Evolutionary conservation across 1,140 invertebrate species (phyloP).

Genomic region (Rhynchophorus ferrugineus): DNA sequence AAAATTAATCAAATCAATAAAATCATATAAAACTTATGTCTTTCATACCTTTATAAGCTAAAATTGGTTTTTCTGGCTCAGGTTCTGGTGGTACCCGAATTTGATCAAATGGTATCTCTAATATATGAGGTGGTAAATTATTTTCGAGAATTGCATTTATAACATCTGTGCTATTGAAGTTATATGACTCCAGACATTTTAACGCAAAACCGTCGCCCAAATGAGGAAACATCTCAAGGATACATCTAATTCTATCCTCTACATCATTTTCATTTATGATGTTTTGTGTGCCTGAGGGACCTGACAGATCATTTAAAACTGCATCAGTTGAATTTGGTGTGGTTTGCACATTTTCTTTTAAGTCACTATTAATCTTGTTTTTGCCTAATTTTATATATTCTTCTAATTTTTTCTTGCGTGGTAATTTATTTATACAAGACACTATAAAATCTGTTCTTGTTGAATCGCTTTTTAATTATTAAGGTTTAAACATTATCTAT

Average conservation of each 20-base stretch:
- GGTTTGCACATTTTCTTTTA: too few species aligned
- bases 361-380: too few species aligned
- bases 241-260: slow-evolving; percentile 55
- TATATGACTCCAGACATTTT: slow-evolving; percentile 65
- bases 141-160: slow-evolving; percentile 75
- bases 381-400: slow-evolving; percentile 26
- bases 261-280: slow-evolving; percentile 34
- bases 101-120: slow-evolving; percentile 47
- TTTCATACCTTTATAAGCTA: slow-evolving; percentile 51
- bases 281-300: slow-evolving; percentile 6
- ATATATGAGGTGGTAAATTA: slow-evolving; percentile 44
- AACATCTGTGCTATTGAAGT: slow-evolving; percentile 62
- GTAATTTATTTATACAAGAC: slow-evolving; percentile 31
- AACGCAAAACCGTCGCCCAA: slow-evolving; percentile 66
- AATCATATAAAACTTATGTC: too few species aligned
- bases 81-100: slow-evolving; percentile 49
- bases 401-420: slow-evolving; percentile 23
- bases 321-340: too few species aligned
- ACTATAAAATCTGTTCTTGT: slow-evolving; percentile 35
- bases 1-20: neutral
- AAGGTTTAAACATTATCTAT: too few species aligned
- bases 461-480: slow-evolving; percentile 29
- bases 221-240: slow-evolving; percentile 74
- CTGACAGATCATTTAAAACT: too few species aligned
- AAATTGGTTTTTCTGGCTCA: slow-evolving; percentile 47